These are phyloP conservation scores for Kryptolebias marmoratus DNA, from an alignment of 2,113 vertebrate species.

Conservation along the genomic window DNA sequence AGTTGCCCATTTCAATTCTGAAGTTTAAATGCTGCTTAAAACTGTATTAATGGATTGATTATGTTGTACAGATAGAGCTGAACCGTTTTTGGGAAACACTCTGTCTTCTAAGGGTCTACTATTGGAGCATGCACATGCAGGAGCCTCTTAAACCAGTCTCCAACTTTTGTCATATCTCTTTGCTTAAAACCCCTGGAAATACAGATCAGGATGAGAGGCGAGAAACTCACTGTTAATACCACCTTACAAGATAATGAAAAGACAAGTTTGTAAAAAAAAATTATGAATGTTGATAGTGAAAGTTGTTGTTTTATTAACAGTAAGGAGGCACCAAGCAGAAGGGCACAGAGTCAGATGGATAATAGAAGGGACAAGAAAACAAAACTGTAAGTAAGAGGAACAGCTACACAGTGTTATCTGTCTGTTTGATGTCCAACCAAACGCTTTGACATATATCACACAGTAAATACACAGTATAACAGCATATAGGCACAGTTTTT, in stretches of 20 bases:
- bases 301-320: background rate
- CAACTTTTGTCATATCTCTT: slow-evolving; percentile 75
- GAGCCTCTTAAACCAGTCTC: slow-evolving; percentile 60
- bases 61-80: slow-evolving; percentile 84
- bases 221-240: background rate
- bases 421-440: slow-evolving; percentile 3
- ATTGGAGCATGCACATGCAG: slow-evolving; percentile 82
- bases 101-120: slow-evolving; percentile 87
- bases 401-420: background rate
- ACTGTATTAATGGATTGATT: background rate
- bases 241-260: background rate
- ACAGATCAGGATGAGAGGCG: slow-evolving; percentile 40
- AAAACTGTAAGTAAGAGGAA: slow-evolving; percentile 34
- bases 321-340: slow-evolving; percentile 15
- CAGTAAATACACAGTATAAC: background rate
- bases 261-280: background rate
- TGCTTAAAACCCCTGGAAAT: slow-evolving; percentile 71
- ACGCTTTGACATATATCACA: background rate
- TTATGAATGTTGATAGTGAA: background rate
- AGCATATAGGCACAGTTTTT: background rate
- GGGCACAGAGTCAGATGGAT: slow-evolving; percentile 11
- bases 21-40: background rate
- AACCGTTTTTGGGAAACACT: slow-evolving; percentile 88
- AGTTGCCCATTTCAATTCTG: background rate
- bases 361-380: slow-evolving; percentile 43